Percentiles rank a stretch among this genome's conserved stretches.
These are phyloP conservation scores for Diadromus collaris DNA, from an alignment of 2,888 invertebrate species.

Conservation along the genomic window DNA sequence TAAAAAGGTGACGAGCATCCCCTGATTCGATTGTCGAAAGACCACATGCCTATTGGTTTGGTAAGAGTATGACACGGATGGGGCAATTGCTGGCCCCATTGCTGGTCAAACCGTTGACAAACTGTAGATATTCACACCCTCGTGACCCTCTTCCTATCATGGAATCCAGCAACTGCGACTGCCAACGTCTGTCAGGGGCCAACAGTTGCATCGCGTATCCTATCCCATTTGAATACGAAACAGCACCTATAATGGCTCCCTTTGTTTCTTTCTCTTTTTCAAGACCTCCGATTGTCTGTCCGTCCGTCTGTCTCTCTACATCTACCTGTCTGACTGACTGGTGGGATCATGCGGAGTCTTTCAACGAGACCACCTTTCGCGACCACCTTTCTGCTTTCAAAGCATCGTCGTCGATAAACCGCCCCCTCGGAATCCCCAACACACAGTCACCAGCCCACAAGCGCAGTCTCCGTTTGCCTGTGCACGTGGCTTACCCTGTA, in stretches of 20 bases:
- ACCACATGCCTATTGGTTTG: not conserved
- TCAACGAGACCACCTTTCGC: slow-evolving; percentile 23
- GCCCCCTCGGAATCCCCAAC: slow-evolving; percentile 19
- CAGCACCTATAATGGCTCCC: slow-evolving; percentile 14
- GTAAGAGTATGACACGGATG: not conserved
- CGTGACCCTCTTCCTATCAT: no score
- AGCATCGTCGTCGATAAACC: slow-evolving; percentile 46
- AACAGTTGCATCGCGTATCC: slow-evolving; percentile 16
- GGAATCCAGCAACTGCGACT: no score
- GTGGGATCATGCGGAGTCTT: slow-evolving; percentile 18
- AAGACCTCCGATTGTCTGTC: slow-evolving; percentile 36
- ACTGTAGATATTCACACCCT: no score
- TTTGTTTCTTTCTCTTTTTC: slow-evolving; percentile 25
- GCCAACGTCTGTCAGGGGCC: no score
- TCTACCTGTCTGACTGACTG: slow-evolving; percentile 17
- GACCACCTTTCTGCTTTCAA: slow-evolving; percentile 31
- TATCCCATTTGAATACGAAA: slow-evolving; percentile 40
- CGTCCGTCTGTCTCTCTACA: slow-evolving; percentile 9
- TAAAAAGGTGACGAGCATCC: not conserved
- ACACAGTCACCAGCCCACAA: slow-evolving; percentile 5
- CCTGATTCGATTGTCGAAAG: not conserved
- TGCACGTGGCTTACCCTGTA: slow-evolving; percentile 5
- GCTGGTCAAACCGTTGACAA: no score
- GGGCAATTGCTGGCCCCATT: no score
- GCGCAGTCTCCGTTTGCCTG: slow-evolving; percentile 8